A percentile compares a stretch with the other conserved stretches of the same genome.
These are phyloP conservation scores for Pyrgilauda ruficollis DNA, from an alignment of 2,113 vertebrate species.

Conservation along the genomic window DNA sequence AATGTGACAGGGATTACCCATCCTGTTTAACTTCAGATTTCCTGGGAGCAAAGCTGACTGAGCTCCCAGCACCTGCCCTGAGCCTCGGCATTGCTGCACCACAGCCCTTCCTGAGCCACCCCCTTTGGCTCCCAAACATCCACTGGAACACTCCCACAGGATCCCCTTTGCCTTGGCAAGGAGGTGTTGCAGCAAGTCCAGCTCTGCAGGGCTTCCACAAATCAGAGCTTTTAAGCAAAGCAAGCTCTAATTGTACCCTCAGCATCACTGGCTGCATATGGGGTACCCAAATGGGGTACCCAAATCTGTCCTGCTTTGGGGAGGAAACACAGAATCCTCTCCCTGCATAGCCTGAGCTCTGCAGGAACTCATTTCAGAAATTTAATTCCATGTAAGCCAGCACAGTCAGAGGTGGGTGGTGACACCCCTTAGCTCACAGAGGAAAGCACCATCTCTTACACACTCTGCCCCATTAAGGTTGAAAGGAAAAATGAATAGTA, in stretches of 20 bases:
- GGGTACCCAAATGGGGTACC: background rate
- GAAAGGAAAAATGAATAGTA: background rate
- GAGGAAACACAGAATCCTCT: background rate
- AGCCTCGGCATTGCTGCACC: background rate
- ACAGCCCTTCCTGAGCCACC: background rate
- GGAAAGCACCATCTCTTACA: background rate
- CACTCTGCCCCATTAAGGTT: background rate
- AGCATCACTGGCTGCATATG: accelerated
- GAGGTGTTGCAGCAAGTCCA: background rate
- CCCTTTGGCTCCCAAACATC: background rate
- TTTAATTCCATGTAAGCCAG: background rate
- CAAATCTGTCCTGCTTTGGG: background rate
- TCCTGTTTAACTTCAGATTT: background rate
- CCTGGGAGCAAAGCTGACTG: background rate
- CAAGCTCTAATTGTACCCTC: background rate
- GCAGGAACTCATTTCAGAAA: background rate
- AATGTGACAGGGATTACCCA: accelerated
- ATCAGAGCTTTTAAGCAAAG: background rate
- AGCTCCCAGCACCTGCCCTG: background rate
- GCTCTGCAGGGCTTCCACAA: background rate
- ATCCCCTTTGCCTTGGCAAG: background rate
- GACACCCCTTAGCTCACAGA: background rate
- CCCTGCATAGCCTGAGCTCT: background rate
- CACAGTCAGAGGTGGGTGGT: background rate
- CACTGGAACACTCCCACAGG: accelerated